Evolutionary conservation across 2,113 vertebrate genomes (phyloP).

Genomic region (Oncorhynchus masou): DNA sequence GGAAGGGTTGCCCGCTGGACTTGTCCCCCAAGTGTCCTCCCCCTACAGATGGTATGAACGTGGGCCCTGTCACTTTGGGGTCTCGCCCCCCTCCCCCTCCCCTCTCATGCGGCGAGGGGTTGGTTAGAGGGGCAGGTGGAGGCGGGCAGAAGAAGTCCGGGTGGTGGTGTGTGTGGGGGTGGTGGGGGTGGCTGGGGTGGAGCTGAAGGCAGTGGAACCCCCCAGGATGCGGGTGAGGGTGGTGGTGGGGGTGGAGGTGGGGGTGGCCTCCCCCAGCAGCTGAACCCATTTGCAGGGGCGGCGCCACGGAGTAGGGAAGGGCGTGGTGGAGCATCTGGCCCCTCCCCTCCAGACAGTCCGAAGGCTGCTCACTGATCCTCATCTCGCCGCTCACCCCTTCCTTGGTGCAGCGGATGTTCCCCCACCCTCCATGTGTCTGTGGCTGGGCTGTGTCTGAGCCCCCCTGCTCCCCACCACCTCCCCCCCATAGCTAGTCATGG

Average conservation of each 20-base stretch:
- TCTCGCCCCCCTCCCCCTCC: constrained; percentile 73
- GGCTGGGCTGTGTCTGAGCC: constrained; percentile 62
- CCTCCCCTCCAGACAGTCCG: constrained; percentile 87
- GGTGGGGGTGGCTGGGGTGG: constrained; percentile 77
- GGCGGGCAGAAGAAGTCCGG: constrained; percentile 87
- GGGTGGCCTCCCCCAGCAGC: constrained; percentile 74
- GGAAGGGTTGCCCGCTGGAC: constrained; percentile 80
- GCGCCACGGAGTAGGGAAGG: constrained; percentile 83
- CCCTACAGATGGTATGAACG: constrained; percentile 88
- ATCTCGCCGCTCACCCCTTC: constrained; percentile 71
- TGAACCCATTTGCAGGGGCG: constrained; percentile 78
- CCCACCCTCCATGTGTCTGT: constrained; percentile 59
- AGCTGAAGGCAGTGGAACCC: constrained; percentile 92
- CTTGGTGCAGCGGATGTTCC: constrained; percentile 78
- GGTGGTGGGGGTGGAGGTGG: constrained; percentile 67
- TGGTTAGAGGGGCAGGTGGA: constrained; percentile 73
- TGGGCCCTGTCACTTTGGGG: constrained; percentile 84
- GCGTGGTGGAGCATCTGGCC: constrained; percentile 87
- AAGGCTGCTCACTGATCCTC: constrained; percentile 83
- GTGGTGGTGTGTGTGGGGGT: constrained; percentile 62
- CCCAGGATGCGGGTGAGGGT: constrained; percentile 73
- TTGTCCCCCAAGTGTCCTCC: constrained; percentile 85
- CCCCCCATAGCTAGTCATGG: constrained; percentile 83
- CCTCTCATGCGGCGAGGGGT: constrained; percentile 77
- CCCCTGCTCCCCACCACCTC: constrained; percentile 67